Conservation (phyloP, 2,113 vertebrate species). For the Halcyon senegalensis region DNA sequence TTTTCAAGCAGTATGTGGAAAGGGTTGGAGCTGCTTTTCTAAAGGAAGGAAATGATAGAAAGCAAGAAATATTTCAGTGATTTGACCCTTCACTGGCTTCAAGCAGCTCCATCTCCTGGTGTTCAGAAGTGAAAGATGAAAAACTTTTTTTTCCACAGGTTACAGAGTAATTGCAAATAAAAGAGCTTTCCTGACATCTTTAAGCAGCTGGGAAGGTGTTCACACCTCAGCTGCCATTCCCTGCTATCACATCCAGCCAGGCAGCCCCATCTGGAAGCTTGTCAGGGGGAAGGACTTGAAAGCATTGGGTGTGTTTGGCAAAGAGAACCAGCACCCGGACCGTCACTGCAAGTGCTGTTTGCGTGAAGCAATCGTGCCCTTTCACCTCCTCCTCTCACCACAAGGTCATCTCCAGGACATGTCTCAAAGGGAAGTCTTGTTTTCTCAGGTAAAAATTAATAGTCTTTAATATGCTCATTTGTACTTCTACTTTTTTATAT, state of each 20-base stretch:
- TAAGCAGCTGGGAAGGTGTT: not conserved
- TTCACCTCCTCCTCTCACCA: not conserved
- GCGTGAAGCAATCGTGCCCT: not conserved
- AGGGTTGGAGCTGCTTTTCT: not conserved
- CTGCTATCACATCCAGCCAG: not conserved
- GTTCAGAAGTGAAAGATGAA: not conserved
- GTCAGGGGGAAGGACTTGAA: not conserved
- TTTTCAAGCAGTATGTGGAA: not conserved
- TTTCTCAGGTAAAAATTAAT: not conserved
- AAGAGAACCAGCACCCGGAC: not conserved
- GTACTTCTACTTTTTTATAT: not conserved
- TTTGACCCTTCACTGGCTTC: not conserved
- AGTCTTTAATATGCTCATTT: not conserved
- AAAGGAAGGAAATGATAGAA: not conserved
- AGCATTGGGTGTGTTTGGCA: not conserved
- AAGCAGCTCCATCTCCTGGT: accelerated
- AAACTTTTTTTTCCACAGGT: not conserved
- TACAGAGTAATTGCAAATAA: not conserved
- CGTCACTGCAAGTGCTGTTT: not conserved
- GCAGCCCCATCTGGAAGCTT: not conserved
- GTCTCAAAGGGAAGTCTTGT: not conserved
- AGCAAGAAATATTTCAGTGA: not conserved
- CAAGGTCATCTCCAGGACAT: not conserved
- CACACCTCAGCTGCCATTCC: not conserved
- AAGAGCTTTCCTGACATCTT: not conserved